A percentile compares a stretch with the other conserved stretches of the same genome.
Evolutionary conservation across 2,113 vertebrate genomes (phyloP).

Genomic region (Planiliza haematocheilus): DNA sequence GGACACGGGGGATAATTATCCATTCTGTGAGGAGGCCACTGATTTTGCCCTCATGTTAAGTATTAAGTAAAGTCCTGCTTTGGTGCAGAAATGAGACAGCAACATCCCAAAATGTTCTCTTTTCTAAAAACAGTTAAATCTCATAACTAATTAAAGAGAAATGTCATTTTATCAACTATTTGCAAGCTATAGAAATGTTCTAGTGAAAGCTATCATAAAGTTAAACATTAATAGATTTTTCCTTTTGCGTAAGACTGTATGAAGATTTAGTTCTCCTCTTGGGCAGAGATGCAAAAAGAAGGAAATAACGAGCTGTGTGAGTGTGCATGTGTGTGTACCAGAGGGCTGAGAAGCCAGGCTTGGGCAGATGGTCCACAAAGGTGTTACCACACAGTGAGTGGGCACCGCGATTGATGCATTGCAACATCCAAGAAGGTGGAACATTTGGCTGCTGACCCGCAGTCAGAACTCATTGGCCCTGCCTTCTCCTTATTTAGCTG

Average conservation of each 20-base stretch:
- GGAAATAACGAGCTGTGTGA: constrained; percentile 33
- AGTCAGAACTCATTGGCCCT: constrained; percentile 79
- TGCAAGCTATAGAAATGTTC: background rate
- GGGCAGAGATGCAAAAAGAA: constrained; percentile 56
- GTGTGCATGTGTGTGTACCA: constrained; percentile 52
- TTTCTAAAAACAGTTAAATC: background rate
- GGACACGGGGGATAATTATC: constrained; percentile 67
- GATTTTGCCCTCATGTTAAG: constrained; percentile 40
- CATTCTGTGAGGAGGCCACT: constrained; percentile 44
- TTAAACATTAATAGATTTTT: too few species aligned
- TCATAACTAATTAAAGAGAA: background rate
- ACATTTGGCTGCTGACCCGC: constrained; percentile 85
- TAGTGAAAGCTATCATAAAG: too few species aligned
- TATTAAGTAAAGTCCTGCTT: background rate
- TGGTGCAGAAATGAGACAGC: constrained; percentile 11
- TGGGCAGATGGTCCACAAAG: constrained; percentile 83
- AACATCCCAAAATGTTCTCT: background rate
- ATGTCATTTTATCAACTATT: background rate
- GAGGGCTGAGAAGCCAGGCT: constrained; percentile 68
- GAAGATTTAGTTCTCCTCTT: constrained; percentile 44
- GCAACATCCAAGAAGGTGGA: constrained; percentile 84
- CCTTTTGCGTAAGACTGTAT: constrained; percentile 6
- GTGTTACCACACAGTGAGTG: constrained; percentile 83
- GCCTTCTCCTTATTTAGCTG: constrained; percentile 76
- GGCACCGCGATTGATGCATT: constrained; percentile 82